These are phyloP conservation scores for Brenthis hecate DNA, from an alignment of 2,888 invertebrate species.

Conservation along the genomic window DNA sequence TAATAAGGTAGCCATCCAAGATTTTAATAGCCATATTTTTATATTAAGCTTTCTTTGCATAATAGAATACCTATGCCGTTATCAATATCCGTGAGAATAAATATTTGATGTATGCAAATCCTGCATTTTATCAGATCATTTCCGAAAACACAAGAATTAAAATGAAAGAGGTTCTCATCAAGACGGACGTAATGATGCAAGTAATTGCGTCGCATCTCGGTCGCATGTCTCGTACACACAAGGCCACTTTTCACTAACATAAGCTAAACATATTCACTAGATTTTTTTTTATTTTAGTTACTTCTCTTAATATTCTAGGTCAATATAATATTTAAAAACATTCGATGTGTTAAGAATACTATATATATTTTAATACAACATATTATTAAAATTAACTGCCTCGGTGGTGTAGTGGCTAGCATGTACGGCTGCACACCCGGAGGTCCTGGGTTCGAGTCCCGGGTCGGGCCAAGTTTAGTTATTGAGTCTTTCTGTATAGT, in stretches of 20 bases:
- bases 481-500: no score
- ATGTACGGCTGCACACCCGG: no score
- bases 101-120: slow-evolving; percentile 30
- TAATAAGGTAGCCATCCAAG: background rate
- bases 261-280: background rate
- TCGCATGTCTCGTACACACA: slow-evolving; percentile 41
- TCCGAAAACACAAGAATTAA: slow-evolving; percentile 44
- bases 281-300: background rate
- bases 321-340: background rate
- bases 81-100: slow-evolving; percentile 40
- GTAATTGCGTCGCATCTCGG: slow-evolving; percentile 50
- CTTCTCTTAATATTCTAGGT: background rate
- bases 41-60: background rate
- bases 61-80: slow-evolving; percentile 19
- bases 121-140: slow-evolving; percentile 39
- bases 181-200: slow-evolving; percentile 46
- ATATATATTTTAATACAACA: no score
- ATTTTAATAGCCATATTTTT: no score
- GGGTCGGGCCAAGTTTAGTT: no score
- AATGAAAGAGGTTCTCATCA: slow-evolving; percentile 47
- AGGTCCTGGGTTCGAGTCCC: no score
- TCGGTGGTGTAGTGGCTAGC: no score
- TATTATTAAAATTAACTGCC: no score
- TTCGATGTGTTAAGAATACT: background rate
- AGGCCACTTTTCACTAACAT: slow-evolving; percentile 27